Percentiles rank a stretch among this genome's conserved stretches.
phyloP scores from a whole-genome alignment of 2,888 invertebrate species.

The Dasypolia templi region DNA sequence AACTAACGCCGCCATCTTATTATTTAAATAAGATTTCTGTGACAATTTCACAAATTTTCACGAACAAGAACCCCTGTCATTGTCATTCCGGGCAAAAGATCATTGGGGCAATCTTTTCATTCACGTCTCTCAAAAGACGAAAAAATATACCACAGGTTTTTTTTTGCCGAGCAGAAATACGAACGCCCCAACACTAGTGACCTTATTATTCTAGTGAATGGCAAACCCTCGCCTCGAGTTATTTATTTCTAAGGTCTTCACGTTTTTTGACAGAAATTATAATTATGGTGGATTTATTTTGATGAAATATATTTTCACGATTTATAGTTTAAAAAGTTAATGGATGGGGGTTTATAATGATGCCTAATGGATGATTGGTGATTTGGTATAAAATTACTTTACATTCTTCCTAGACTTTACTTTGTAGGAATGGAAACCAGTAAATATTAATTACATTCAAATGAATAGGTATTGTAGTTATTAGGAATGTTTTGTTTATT shows the following conservation, averaged over 20 bases:
- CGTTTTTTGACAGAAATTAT: slow-evolving; percentile 68
- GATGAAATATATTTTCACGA: slow-evolving; percentile 50
- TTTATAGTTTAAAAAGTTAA: slow-evolving; percentile 32
- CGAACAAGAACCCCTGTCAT: too few relatives aligned
- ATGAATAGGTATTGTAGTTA: neutral
- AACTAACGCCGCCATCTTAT: too few relatives aligned
- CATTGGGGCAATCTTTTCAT: too few relatives aligned
- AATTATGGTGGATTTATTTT: slow-evolving; percentile 75
- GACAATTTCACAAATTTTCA: too few relatives aligned
- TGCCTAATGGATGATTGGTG: slow-evolving; percentile 11
- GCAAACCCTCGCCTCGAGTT: slow-evolving; percentile 58
- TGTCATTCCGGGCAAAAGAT: too few relatives aligned
- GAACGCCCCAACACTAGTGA: slow-evolving; percentile 62
- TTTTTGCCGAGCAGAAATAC: slow-evolving; percentile 31
- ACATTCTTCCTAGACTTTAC: slow-evolving; percentile 7
- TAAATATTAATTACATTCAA: neutral
- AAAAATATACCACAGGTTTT: too few relatives aligned
- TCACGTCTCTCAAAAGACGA: too few relatives aligned
- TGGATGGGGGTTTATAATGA: neutral
- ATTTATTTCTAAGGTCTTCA: slow-evolving; percentile 67
- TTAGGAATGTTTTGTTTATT: neutral
- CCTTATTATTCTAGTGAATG: slow-evolving; percentile 67
- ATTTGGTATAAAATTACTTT: slow-evolving; percentile 18
- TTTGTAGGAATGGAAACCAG: neutral
- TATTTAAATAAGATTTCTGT: too few relatives aligned